Evolutionary conservation across 2,113 vertebrate species (phyloP).

Genomic region (Dipodomys spectabilis): DNA sequence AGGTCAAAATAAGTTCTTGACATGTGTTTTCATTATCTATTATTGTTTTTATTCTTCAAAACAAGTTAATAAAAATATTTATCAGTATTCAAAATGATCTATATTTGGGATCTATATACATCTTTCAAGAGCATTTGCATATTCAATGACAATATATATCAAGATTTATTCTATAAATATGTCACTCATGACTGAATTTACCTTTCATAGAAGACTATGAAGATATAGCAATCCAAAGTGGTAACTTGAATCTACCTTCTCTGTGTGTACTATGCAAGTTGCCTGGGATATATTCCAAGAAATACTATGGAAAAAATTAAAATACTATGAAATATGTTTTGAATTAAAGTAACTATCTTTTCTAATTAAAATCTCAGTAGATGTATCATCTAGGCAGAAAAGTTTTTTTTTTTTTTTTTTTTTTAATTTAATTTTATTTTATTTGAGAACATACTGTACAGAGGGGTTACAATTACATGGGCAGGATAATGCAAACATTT

Average conservation of each 20-base stretch:
- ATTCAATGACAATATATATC: background rate
- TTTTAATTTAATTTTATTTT: too few relatives aligned
- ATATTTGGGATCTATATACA: background rate
- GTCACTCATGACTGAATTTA: background rate
- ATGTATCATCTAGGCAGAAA: background rate
- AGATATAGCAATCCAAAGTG: conserved; percentile 41
- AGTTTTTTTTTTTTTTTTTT: too few relatives aligned
- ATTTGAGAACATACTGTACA: too few relatives aligned
- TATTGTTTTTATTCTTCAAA: background rate
- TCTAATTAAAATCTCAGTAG: conserved; percentile 69
- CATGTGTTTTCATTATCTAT: background rate
- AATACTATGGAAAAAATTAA: background rate
- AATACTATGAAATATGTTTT: conserved; percentile 67
- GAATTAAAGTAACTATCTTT: conserved; percentile 78
- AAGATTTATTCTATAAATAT: background rate
- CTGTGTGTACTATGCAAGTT: conserved; percentile 59
- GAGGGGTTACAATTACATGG: too few relatives aligned
- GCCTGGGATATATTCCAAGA: conserved; percentile 77
- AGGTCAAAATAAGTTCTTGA: background rate
- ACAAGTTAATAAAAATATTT: background rate
- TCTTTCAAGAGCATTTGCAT: conserved; percentile 5
- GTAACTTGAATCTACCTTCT: background rate
- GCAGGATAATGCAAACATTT: too few relatives aligned
- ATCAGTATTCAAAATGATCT: background rate
- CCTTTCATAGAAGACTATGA: conserved; percentile 54